Evolutionary conservation across 2,797 vertebrate species (phyloP).

Genomic region (Peromyscus melanophrys): DNA sequence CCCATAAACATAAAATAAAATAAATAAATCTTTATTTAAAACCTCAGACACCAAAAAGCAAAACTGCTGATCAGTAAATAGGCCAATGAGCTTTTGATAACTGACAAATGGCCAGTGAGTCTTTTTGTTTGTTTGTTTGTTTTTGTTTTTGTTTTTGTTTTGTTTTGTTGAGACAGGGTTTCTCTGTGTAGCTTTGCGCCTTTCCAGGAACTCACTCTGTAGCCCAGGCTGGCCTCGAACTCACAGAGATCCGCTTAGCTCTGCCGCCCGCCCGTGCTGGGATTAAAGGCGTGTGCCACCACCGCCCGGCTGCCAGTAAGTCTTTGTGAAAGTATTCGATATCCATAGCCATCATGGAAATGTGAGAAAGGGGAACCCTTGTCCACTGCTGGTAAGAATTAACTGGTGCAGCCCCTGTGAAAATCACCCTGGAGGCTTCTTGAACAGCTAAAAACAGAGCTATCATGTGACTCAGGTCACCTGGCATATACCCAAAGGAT

Average conservation of each 20-base stretch:
- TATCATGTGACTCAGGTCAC: background rate
- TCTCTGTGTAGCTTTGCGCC: too few relatives aligned
- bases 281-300: too few relatives aligned
- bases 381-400: background rate
- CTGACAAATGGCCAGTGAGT: background rate
- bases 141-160: too few relatives aligned
- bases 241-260: too few relatives aligned
- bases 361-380: background rate
- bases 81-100: background rate
- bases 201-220: too few relatives aligned
- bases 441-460: background rate
- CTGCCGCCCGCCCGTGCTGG: too few relatives aligned
- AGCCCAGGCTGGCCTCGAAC: too few relatives aligned
- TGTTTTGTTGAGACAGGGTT: too few relatives aligned
- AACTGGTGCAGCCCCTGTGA: background rate
- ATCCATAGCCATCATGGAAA: background rate
- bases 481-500: background rate
- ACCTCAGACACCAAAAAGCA: background rate
- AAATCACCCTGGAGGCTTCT: background rate
- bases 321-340: background rate
- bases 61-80: background rate
- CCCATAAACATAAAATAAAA: background rate
- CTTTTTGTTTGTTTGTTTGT: background rate
- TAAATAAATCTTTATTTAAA: background rate
- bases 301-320: too few relatives aligned